A percentile compares a stretch with the other conserved stretches of the same genome.
Conservation (phyloP, 2,797 vertebrate species). For the Phoebastria nigripes region DNA sequence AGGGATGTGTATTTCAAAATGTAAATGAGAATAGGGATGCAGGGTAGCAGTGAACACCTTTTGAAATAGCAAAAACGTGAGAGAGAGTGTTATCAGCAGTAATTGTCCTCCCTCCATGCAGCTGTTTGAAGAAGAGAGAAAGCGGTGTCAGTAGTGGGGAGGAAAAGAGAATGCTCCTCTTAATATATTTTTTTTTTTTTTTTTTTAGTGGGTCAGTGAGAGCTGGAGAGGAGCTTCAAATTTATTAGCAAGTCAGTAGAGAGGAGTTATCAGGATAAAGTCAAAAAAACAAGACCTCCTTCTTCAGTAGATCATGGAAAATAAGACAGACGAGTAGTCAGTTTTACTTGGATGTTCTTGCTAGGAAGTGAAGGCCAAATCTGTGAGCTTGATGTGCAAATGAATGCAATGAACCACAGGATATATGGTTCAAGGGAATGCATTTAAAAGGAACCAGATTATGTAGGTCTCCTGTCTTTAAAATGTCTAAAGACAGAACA, state of each 20-base stretch:
- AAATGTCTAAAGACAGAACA: neutral
- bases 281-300: neutral
- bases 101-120: neutral
- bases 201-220: neutral
- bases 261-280: neutral
- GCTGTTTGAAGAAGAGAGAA: neutral
- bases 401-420: neutral
- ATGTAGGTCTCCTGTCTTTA: neutral
- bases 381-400: neutral
- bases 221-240: neutral
- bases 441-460: neutral
- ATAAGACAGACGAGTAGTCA: neutral
- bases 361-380: neutral
- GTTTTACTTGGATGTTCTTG: neutral
- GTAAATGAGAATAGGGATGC: neutral
- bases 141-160: neutral
- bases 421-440: neutral
- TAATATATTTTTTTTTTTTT: too few relatives aligned
- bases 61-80: neutral
- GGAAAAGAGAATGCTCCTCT: neutral
- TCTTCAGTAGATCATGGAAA: neutral
- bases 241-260: neutral
- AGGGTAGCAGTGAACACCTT: neutral
- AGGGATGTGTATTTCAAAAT: neutral
- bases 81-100: neutral